A percentile compares a stretch with the other conserved stretches of the same genome.
These are phyloP conservation scores for Hemibagrus guttatus DNA, from an alignment of 2,797 vertebrate species.

Conservation along the genomic window DNA sequence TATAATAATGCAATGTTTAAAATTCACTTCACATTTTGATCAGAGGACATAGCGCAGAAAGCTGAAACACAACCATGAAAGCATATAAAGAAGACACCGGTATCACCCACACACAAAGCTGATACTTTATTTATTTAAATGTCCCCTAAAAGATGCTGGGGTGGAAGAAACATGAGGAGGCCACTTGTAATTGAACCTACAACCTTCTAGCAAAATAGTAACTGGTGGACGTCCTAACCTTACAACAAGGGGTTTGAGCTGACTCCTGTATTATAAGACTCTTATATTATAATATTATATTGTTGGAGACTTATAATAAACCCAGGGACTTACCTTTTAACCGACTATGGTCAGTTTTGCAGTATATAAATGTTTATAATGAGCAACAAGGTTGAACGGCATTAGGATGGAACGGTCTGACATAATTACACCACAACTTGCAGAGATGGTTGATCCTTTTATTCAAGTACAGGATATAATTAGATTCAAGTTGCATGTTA, in stretches of 20 bases:
- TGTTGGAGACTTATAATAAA: neutral
- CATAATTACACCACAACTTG: slow-evolving; percentile 28
- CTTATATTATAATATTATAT: neutral
- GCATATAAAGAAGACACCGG: neutral
- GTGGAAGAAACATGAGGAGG: slow-evolving; percentile 20
- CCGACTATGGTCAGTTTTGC: neutral
- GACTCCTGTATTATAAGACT: neutral
- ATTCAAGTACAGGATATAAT: slow-evolving; percentile 61
- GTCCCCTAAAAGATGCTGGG: slow-evolving; percentile 21
- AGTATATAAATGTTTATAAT: slow-evolving; percentile 5
- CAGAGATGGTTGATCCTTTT: slow-evolving; percentile 54
- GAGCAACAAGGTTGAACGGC: neutral
- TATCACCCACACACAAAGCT: neutral
- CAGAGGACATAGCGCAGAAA: neutral
- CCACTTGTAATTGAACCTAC: slow-evolving; percentile 39
- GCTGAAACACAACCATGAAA: neutral
- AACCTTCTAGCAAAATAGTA: slow-evolving; percentile 18
- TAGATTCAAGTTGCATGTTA: slow-evolving; percentile 57
- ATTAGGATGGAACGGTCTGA: neutral
- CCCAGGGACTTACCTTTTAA: neutral
- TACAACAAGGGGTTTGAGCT: neutral
- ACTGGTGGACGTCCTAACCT: neutral
- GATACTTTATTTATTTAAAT: slow-evolving; percentile 30
- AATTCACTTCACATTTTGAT: neutral
- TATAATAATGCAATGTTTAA: neutral